Percentiles rank a stretch among this genome's conserved stretches.
phyloP scores from a whole-genome alignment of 1,140 invertebrate species.

The Lasaia peninsularis region DNA sequence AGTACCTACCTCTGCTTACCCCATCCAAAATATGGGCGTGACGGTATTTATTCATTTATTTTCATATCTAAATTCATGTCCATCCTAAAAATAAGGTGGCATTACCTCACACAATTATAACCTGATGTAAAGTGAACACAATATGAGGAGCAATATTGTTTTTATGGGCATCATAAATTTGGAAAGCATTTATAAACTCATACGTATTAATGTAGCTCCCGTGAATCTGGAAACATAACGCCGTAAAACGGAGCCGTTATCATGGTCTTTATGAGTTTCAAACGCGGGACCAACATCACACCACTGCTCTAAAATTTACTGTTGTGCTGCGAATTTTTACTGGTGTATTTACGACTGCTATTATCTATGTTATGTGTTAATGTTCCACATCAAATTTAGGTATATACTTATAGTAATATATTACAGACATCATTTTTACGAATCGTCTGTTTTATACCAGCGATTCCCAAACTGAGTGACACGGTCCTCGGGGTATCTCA shows the following conservation, averaged over 20 bases:
- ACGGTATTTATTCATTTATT: too few species aligned
- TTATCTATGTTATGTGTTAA: slow-evolving; percentile 15
- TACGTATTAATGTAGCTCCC: slow-evolving; percentile 19
- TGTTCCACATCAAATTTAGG: neutral
- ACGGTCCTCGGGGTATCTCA: too few species aligned
- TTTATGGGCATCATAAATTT: slow-evolving; percentile 1
- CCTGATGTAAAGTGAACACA: neutral
- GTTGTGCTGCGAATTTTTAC: slow-evolving; percentile 24
- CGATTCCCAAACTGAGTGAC: too few species aligned
- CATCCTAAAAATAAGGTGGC: neutral
- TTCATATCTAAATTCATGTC: too few species aligned
- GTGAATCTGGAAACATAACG: slow-evolving; percentile 26
- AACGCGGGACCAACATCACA: slow-evolving; percentile 19
- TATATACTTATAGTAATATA: neutral
- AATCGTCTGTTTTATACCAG: neutral
- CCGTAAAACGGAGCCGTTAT: slow-evolving; percentile 22
- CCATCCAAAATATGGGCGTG: too few species aligned
- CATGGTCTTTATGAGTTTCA: slow-evolving; percentile 22
- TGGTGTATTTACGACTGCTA: slow-evolving; percentile 20
- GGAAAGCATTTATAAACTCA: slow-evolving; percentile 23
- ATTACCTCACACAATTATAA: neutral
- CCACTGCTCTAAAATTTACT: slow-evolving; percentile 21
- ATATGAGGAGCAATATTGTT: slow-evolving; percentile 6
- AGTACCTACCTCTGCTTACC: too few species aligned
- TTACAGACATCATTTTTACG: neutral